Evolutionary conservation across 2,797 vertebrate species (phyloP), one percentile per base, ranked within the genome.

Genomic region (Paguma larvata): DNA sequence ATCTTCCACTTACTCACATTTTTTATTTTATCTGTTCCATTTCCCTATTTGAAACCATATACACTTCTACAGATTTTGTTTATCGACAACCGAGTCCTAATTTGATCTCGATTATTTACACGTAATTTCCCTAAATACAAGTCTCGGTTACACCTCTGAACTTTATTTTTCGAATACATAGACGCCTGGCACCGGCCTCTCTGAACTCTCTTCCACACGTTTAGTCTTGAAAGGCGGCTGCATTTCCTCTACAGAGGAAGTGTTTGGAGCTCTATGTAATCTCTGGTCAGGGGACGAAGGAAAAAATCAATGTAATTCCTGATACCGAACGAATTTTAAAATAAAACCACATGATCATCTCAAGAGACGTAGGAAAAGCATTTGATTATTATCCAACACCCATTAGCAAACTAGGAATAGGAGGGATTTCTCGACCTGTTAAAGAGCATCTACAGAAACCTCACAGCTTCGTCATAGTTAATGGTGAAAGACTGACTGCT

Each of bases 191-290:
- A 23, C 41, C 34, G 67, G 38, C 41, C 51, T 87, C 41, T 88
- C 96, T 91, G 99, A 99, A 99, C 99, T 99, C 98, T 99, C 99
- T 96, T 99, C 99, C 5, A 98, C 98, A 97, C 98, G 99, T 96
- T 99, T 99, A 90, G 99, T 98, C 96, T 99, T 99, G 59, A 99
- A 95, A 56, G 25, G 94, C 48, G 98, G 99, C 95, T 98, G 92
- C 98, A 99, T 99, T 97, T 99, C 99, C 83, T 99, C 99, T 89
- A 90, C 99, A 98, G 99, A 99, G 85, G 99, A 99, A 16, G 99
- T 99, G 98, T 99, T 99, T 97, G 99, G 98, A 93, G 99, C 99
- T 95, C 99, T 99, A 96, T 99, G 99, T 97, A 99, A 98, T 98
- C 99, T 99, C 99, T 99, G 72, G 38, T 73, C 6, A 44, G 68